phyloP scores from a whole-genome alignment of 2,113 vertebrate species.

The Octodon degus region DNA sequence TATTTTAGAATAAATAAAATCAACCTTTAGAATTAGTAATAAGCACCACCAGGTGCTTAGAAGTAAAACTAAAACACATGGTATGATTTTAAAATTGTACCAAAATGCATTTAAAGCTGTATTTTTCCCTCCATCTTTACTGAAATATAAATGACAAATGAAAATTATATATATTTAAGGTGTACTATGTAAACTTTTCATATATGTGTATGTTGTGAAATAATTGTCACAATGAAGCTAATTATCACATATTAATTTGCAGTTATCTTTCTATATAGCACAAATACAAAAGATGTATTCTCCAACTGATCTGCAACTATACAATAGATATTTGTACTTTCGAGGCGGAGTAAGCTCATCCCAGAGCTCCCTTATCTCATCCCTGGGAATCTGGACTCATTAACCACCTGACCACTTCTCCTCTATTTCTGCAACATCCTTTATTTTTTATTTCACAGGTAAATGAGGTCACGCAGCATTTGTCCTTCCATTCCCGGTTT shows the following conservation, averaged over 20 bases:
- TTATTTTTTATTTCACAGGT: not conserved
- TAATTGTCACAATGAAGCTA: not conserved
- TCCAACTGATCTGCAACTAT: not conserved
- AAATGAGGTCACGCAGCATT: not conserved
- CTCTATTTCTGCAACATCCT: not conserved
- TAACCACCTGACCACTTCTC: not conserved
- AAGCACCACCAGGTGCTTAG: not conserved
- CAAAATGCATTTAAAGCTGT: not conserved
- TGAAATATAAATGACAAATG: not conserved
- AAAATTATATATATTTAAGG: not conserved
- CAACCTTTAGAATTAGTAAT: not conserved
- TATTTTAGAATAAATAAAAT: not conserved
- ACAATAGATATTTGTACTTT: not conserved
- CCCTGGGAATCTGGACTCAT: too few relatives aligned
- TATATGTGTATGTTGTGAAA: not conserved
- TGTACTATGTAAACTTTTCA: not conserved
- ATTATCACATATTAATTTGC: not conserved
- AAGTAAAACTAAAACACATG: not conserved
- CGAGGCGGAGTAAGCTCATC: not conserved
- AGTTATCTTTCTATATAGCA: not conserved
- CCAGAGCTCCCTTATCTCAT: not conserved
- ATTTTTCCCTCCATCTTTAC: not conserved
- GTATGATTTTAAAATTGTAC: not conserved
- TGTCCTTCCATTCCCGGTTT: not conserved
- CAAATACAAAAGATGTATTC: not conserved